Conservation (phyloP, 2,888 invertebrate genomes). For the Synanthedon andrenaeformis region DNA sequence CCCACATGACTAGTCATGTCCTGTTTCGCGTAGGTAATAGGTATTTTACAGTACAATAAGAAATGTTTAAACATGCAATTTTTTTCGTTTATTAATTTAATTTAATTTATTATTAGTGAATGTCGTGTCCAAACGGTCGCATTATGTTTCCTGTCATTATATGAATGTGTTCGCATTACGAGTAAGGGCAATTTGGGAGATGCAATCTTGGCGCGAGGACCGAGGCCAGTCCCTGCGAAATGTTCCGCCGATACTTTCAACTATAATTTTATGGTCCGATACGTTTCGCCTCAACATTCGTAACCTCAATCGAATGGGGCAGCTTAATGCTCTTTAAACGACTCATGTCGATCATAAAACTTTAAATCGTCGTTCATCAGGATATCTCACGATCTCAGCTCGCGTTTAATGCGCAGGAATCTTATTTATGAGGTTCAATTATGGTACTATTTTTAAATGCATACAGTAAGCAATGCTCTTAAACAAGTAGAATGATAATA, state of each 20-base stretch:
- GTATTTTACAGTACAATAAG: too few relatives aligned
- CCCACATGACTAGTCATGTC: too few relatives aligned
- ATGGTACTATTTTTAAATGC: background rate
- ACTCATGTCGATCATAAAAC: background rate
- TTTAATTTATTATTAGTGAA: background rate
- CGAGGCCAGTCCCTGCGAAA: background rate
- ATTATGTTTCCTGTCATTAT: background rate
- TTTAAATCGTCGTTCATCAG: background rate
- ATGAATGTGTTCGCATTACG: background rate
- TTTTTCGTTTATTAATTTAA: too few relatives aligned
- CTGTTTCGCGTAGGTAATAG: too few relatives aligned
- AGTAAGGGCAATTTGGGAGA: background rate
- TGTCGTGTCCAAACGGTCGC: background rate
- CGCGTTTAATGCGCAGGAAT: too few relatives aligned
- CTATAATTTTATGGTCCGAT: slow-evolving; percentile 11
- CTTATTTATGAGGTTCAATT: background rate
- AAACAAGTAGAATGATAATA: too few relatives aligned
- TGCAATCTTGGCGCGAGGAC: background rate
- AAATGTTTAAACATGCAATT: too few relatives aligned
- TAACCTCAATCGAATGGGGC: slow-evolving; percentile 1
- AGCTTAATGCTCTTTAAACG: background rate
- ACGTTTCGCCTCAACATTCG: slow-evolving; percentile 4
- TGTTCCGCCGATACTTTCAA: slow-evolving; percentile 7
- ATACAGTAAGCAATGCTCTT: too few relatives aligned
- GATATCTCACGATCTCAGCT: too few relatives aligned